Evolutionary conservation across 2,797 vertebrate species (phyloP), one percentile per base, ranked within the genome.

Genomic region (Gambelia wislizenii): DNA sequence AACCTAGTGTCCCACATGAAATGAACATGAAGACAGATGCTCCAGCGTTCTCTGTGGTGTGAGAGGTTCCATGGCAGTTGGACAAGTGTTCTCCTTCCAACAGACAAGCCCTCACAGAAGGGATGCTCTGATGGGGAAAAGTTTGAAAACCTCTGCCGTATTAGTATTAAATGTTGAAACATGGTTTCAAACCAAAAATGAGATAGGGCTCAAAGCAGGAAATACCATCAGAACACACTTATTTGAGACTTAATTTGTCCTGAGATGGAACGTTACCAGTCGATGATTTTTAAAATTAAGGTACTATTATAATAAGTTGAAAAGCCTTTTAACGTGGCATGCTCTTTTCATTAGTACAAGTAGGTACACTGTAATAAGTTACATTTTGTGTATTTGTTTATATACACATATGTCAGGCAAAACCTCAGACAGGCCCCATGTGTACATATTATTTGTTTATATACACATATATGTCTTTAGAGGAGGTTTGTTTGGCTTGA

Each of bases 241-340:
- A 4, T 1, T 67, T 47, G 2, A 44, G 47, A 36, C 42, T 74
- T 39, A 56, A 59, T 56, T 75, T 75, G 0, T 14, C 16, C 22
- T 85, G 13, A 44, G 25, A 39, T 7, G n/a, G n/a, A n/a, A n/a
- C n/a, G n/a, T n/a, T n/a, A n/a, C n/a, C n/a, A n/a, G n/a, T n/a
- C n/a, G n/a, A n/a, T n/a, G n/a, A n/a, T 85, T 54, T 90, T 59
- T 91, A 30, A 67, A 3, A 10, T 67, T 91, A 25, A 72, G 33
- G 64, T 20, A 25, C 49, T 52, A 25, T 61, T 47, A 69, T 27
- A 36, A 70, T 67, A 84, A 25, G 70, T 22, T 69, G 64, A 33
- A 44, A 25, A 61, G 59, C 59, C 6, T 16, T 83, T 20, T 14
- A 33, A 27, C 20, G 33, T 2, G 36, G 1, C 16, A 2, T 22